A percentile compares a stretch with the other conserved stretches of the same genome.
These are phyloP conservation scores for Odocoileus virginianus DNA, from an alignment of 2,113 vertebrate species.

Conservation along the genomic window DNA sequence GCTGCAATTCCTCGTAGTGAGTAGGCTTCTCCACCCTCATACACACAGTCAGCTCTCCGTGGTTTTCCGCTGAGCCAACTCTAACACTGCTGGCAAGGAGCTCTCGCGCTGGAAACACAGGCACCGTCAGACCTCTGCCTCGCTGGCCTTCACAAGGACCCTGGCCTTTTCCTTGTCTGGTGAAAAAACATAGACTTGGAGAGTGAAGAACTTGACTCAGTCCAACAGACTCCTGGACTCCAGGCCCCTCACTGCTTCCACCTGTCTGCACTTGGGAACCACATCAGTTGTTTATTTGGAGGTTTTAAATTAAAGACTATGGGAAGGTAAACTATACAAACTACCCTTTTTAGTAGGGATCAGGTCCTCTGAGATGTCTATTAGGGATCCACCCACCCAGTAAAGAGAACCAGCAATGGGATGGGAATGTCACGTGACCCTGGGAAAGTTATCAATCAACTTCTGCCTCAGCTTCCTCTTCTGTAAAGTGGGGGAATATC, in stretches of 20 bases:
- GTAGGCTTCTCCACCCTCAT: not conserved
- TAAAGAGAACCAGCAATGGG: no score
- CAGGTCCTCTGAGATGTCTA: not conserved
- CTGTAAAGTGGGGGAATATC: not conserved
- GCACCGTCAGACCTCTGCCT: not conserved
- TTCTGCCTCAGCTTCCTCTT: not conserved
- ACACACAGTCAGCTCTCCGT: not conserved
- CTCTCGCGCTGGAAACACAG: not conserved
- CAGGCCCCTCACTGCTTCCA: not conserved
- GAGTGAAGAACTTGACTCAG: not conserved
- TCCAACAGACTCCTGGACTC: not conserved
- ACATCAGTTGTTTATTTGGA: not conserved
- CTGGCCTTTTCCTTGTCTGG: not conserved
- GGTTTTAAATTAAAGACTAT: not conserved
- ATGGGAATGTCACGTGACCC: not conserved
- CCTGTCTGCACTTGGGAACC: not conserved
- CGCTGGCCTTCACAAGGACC: not conserved
- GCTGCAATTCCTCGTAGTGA: not conserved
- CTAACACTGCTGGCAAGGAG: no score
- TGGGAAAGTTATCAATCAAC: not conserved
- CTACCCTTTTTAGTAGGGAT: not conserved
- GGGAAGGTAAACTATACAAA: not conserved
- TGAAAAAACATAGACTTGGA: not conserved
- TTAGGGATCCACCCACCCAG: not conserved
- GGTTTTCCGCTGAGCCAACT: not conserved